Conservation (phyloP, 2,113 vertebrate species). For the Leptocoma aspasia region DNA sequence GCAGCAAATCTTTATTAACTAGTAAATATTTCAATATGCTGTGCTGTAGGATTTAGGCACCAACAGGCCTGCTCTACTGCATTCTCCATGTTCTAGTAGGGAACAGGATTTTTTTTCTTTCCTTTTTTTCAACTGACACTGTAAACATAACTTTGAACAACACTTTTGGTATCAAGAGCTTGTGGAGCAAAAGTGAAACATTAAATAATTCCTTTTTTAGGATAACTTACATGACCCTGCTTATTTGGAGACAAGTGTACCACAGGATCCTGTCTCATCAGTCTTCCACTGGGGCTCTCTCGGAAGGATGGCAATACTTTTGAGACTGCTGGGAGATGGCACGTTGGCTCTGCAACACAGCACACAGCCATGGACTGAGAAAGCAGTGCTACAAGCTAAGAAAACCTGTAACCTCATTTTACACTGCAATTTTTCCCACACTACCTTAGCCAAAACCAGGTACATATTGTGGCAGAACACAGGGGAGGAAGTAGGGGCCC, state of each 20-base stretch:
- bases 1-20: not conserved
- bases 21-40: not conserved
- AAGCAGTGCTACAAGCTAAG: not conserved
- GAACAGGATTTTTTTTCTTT: not conserved
- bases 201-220: not conserved
- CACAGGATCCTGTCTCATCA: constrained; percentile 86
- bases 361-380: constrained; percentile 10
- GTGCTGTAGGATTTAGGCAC: not conserved
- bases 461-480: not conserved
- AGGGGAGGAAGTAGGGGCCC: not conserved
- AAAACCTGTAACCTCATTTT: not conserved
- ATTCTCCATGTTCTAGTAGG: not conserved
- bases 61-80: not conserved
- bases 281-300: constrained; percentile 85
- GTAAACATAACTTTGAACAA: not conserved
- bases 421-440: not conserved
- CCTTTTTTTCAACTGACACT: not conserved
- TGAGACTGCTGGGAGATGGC: constrained; percentile 83
- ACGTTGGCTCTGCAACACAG: constrained; percentile 82
- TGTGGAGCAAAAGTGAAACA: not conserved
- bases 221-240: constrained; percentile 83
- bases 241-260: constrained; percentile 88
- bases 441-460: not conserved
- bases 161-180: not conserved
- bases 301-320: constrained; percentile 89